Evolutionary conservation across 2,797 vertebrate species (phyloP), one percentile per base, ranked within the genome.

Genomic region (Periparus ater): DNA sequence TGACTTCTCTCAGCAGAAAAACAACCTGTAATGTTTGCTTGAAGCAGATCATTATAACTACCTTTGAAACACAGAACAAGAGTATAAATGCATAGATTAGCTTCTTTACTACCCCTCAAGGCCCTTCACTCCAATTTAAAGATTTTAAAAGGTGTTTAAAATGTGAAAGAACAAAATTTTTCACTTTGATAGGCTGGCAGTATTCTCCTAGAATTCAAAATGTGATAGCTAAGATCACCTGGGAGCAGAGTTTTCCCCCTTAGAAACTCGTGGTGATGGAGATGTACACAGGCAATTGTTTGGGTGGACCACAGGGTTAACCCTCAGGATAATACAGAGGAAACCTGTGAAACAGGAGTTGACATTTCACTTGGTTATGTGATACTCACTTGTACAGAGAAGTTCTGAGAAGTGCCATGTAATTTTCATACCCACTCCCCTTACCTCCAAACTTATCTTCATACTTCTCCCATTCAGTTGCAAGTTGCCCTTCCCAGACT

Each of bases 1-100:
- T 96, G 94, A 96, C 82, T 91, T 91, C 45, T 93, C 40, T 93
- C 70, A 84, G 76, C 47, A 92, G 57, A 92, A 94, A 96, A 96
- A 80, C 79, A 95, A 84, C 45, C 58, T 57, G 51, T 38, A 94
- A 73, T 51, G 10, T 91, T 93, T 96, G 70, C 79, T 94, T 82
- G 79, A 91, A 91, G 79, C 73, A 51, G 15, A 50, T 86, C 55
- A 88, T 89, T 91, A 65, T 84, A 88, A 72, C 36, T 78, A 75
- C 17, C 26, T 96, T 74, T 85, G 82, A 93, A 96, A 89, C 17
- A n/a, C 29, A 71, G 65, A 87, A 71, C 8, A 50, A 76, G 72
- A 30, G 14, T 68, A 61, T 48, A 96, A 89, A 91, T 45, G 44
- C 58, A 85, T 10, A 92, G 26, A 74, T 91, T 92, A 73, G 7